Evolutionary conservation across 2,888 invertebrate species (phyloP), one percentile per base, ranked within the genome.

Genomic region (Saturnia pavonia): DNA sequence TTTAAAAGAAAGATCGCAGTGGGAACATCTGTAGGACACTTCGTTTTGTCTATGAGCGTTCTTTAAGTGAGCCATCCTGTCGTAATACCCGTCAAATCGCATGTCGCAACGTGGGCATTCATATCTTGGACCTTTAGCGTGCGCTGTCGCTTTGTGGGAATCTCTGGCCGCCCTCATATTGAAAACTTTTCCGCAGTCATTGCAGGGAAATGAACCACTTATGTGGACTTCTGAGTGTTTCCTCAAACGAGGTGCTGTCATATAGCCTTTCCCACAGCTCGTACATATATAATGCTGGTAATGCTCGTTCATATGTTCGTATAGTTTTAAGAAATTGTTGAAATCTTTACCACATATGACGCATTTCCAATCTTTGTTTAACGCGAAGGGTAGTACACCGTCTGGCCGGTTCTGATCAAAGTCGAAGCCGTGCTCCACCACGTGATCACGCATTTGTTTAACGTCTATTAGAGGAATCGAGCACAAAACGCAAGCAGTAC

Each of bases 241-340:
- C n/a, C 92, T 85, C 70, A 93, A 71, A 27, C 93, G 83, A 0
- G 86, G 86, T 1, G 88, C 90, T 0, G 93, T 91, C 91, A 92
- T 92, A 71, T 88, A 94, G 0, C 92, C 93, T 74, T 93, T 93
- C 0, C 93, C 93, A 71, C 93, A 94, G 6, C 84, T 90, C 0
- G 91, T 84, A 73, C 93, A 94, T 65, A 93, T 92, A 40, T 91
- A 91, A 76, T 92, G 89, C 73, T 93, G 92, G 48, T 93, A 93
- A 73, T 94, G 93, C 0, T 83, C 72, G 69, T 93, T 93, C 92
- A 93, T 93, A 60, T 94, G 93, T 72, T 93, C 91, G 74, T 92
- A 92, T 0, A 94, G 80, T 79, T 92, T 92, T 0, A 93, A 77
- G 71, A 92, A 92, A 63, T 91, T 92, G 70, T 92, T 92, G 74